Conservation (phyloP, 1,140 invertebrate species). For the Drosophila parabipectinata region DNA sequence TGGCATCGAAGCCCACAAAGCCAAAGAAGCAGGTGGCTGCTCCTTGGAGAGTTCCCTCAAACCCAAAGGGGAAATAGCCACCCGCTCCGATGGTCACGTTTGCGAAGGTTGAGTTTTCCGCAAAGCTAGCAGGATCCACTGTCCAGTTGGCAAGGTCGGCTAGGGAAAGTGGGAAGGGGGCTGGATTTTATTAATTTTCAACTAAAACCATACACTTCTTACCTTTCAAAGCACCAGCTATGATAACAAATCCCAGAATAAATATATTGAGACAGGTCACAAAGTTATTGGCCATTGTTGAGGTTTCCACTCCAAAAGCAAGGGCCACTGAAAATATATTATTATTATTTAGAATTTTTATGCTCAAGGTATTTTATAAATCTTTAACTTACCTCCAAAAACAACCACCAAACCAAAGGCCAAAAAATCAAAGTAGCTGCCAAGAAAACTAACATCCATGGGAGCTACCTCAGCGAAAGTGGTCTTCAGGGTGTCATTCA, state of each 20-base stretch:
- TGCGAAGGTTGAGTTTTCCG: slow-evolving; percentile 5
- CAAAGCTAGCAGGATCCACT: slow-evolving; percentile 38
- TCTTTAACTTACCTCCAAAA: slow-evolving; percentile 85
- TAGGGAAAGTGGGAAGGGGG: slow-evolving; percentile 7
- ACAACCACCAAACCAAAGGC: slow-evolving; percentile 87
- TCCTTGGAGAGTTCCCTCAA: slow-evolving; percentile 88
- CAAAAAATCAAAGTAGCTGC: slow-evolving; percentile 89
- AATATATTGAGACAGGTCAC: slow-evolving; percentile 93
- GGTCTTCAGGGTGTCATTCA: slow-evolving; percentile 85
- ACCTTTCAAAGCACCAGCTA: slow-evolving; percentile 91
- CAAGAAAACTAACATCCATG: slow-evolving; percentile 86
- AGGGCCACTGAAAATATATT: slow-evolving; percentile 84
- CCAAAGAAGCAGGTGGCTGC: slow-evolving; percentile 98
- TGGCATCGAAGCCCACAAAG: slow-evolving; percentile 97
- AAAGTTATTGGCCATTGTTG: slow-evolving; percentile 92
- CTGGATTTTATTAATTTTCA: neutral
- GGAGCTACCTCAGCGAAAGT: slow-evolving; percentile 84
- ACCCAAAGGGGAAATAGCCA: slow-evolving; percentile 89
- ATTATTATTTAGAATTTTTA: too few relatives aligned
- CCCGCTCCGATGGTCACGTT: slow-evolving; percentile 84
- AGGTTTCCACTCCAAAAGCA: slow-evolving; percentile 93
- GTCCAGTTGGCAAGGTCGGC: slow-evolving; percentile 65
- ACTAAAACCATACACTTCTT: slow-evolving; percentile 47
- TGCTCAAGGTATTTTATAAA: neutral
- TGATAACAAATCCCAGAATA: slow-evolving; percentile 92